Evolutionary conservation across 2,888 invertebrate species (phyloP), one percentile per base, ranked within the genome.

Genomic region (Lasioglossum zephyrum): DNA sequence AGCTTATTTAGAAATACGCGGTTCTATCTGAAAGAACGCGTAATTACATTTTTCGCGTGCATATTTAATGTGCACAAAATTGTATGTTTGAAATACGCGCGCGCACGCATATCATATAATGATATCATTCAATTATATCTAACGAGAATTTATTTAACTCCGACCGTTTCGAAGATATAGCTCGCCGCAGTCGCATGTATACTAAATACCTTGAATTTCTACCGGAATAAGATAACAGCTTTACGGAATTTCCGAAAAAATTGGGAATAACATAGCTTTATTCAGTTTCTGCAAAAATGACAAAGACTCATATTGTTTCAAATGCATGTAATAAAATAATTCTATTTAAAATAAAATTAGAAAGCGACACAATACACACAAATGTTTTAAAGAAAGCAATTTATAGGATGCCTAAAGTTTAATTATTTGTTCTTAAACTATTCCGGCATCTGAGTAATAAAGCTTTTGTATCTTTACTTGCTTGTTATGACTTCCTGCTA

Each of bases 51-150:
- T 31, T 16, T 18, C 2, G 16, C 63, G 63, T 31, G 63, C 63
- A 63, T 63, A 63, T 63, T 63, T 63, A 31, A 63, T 63, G 16
- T 2, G 31, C 63, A 63, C 31, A 26, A 31, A 63, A 63, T 31
- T 63, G 31, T 63, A 63, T 63, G 6, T 31, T 13, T 18, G 63
- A 63, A 16, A 60, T 3, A 26, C 13, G 26, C 26, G 13, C 57
- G 11, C 13, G 1, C 26, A 13, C 26, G 13, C 31, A 18, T 18
- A 31, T 31, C 31, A 16, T 31, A 63, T 63, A 63, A 63, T 63
- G 63, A 63, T 31, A 63, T 63, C 31, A 63, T 63, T 63, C 63
- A 63, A 63, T 63, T 63, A 63, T 63, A 31, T 16, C 63, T 63
- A 63, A 63, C 31, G 63, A 63, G 63, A 18, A 63, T 63, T 63